Evolutionary conservation across 1,140 invertebrate species (phyloP).

Genomic region (Musca domestica): DNA sequence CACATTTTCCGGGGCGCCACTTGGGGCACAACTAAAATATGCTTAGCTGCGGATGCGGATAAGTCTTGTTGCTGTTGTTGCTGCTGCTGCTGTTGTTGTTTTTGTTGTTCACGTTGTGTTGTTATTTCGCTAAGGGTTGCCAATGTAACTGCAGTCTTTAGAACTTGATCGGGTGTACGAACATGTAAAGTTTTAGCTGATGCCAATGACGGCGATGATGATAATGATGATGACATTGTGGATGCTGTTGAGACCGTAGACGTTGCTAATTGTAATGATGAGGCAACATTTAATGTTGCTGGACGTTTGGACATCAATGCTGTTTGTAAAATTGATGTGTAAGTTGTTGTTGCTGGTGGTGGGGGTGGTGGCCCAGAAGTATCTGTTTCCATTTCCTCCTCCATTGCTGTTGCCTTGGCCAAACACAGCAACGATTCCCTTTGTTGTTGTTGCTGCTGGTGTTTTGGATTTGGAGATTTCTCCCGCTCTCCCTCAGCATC

Average conservation of each 20-base stretch:
- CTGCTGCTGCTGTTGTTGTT: constrained; percentile 33
- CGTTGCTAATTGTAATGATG: constrained; percentile 22
- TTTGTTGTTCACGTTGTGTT: constrained; percentile 36
- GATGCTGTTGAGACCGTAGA: constrained; percentile 15
- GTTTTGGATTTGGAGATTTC: neutral
- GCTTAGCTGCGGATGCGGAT: neutral
- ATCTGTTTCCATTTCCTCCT: constrained; percentile 8
- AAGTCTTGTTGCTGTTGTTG: constrained; percentile 31
- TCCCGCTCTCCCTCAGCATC: neutral
- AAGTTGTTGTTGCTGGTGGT: constrained; percentile 28
- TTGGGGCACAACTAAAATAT: constrained; percentile 9
- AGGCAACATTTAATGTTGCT: constrained; percentile 26
- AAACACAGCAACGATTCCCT: neutral
- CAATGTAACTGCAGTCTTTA: constrained; percentile 49
- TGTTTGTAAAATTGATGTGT: constrained; percentile 51
- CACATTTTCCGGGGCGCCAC: constrained; percentile 10
- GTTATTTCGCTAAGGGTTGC: constrained; percentile 48
- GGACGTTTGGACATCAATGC: constrained; percentile 46
- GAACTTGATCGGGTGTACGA: constrained; percentile 44
- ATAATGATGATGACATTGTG: constrained; percentile 11
- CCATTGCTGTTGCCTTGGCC: constrained; percentile 18
- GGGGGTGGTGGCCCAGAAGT: neutral
- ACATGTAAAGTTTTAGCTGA: constrained; percentile 28
- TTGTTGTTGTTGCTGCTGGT: constrained; percentile 10
- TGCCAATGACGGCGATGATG: constrained; percentile 16